Conservation (phyloP, 2,113 vertebrate species). For the Oncorhynchus tshawytscha region DNA sequence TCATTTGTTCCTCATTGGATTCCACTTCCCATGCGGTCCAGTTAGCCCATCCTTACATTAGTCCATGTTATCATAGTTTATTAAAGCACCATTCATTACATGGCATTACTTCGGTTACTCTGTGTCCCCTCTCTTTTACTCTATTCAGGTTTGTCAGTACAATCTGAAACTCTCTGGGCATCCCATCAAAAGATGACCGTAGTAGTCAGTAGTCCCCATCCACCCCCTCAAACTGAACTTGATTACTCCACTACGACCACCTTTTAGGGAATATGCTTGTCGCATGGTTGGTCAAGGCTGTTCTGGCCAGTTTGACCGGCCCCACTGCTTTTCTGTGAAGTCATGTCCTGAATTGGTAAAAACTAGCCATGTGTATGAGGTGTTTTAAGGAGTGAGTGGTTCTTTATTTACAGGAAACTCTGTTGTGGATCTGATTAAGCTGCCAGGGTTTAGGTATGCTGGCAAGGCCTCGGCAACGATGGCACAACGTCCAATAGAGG, state of each 20-base stretch:
- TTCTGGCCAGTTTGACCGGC: conserved; percentile 12
- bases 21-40: not conserved
- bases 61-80: not conserved
- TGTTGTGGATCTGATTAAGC: conserved; percentile 1
- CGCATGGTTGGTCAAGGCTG: conserved; percentile 27
- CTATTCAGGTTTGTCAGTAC: too few species aligned
- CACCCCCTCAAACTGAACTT: conserved; percentile 1
- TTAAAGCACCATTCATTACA: not conserved
- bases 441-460: not conserved
- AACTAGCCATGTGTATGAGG: conserved; percentile 20
- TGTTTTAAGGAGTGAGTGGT: conserved; percentile 14
- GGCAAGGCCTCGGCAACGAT: too few species aligned
- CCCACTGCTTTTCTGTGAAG: conserved; percentile 17
- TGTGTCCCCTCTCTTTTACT: not conserved
- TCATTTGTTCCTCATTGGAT: conserved; percentile 4
- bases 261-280: conserved; percentile 39
- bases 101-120: not conserved
- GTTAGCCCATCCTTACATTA: too few species aligned
- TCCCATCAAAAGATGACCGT: not conserved
- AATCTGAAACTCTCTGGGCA: not conserved
- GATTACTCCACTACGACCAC: conserved; percentile 4
- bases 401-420: conserved; percentile 37
- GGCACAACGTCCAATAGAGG: too few species aligned
- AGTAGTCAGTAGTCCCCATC: not conserved
- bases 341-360: conserved; percentile 22